Evolutionary conservation across 2,113 vertebrate species (phyloP).

Genomic region (Toxostoma redivivum): DNA sequence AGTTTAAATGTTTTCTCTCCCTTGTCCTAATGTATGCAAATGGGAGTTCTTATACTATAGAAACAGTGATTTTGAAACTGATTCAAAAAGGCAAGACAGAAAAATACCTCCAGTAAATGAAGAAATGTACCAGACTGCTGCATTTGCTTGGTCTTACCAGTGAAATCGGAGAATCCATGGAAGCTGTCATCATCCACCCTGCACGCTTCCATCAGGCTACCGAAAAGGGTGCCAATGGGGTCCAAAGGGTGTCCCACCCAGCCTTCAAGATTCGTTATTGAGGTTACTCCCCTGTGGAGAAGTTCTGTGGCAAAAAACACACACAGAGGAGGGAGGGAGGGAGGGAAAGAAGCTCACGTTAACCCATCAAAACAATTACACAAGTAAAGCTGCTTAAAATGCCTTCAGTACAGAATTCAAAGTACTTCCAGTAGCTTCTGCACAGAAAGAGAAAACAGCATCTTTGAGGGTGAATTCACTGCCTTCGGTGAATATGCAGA

Average conservation of each 20-base stretch:
- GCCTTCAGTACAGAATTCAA: background rate
- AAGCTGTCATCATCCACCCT: conserved; percentile 78
- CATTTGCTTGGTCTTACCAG: conserved; percentile 70
- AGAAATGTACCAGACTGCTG: background rate
- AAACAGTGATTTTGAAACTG: background rate
- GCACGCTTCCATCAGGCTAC: conserved; percentile 90
- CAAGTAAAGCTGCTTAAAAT: background rate
- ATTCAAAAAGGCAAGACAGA: background rate
- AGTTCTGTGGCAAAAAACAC: conserved; percentile 73
- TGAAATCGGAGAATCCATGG: conserved; percentile 79
- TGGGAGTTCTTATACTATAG: background rate
- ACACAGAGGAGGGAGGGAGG: background rate
- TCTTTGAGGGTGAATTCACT: background rate
- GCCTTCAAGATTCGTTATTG: conserved; percentile 90
- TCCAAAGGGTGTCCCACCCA: conserved; percentile 98
- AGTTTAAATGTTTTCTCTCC: background rate
- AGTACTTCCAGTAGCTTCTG: background rate
- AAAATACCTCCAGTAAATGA: background rate
- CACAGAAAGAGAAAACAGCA: background rate
- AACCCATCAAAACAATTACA: background rate
- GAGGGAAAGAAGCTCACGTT: background rate
- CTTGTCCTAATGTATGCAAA: background rate
- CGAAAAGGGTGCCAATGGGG: conserved; percentile 91
- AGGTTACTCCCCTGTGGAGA: conserved; percentile 88
- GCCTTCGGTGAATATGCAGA: background rate